phyloP scores from a whole-genome alignment of 2,797 vertebrate species.

The Anolis apletophallus region DNA sequence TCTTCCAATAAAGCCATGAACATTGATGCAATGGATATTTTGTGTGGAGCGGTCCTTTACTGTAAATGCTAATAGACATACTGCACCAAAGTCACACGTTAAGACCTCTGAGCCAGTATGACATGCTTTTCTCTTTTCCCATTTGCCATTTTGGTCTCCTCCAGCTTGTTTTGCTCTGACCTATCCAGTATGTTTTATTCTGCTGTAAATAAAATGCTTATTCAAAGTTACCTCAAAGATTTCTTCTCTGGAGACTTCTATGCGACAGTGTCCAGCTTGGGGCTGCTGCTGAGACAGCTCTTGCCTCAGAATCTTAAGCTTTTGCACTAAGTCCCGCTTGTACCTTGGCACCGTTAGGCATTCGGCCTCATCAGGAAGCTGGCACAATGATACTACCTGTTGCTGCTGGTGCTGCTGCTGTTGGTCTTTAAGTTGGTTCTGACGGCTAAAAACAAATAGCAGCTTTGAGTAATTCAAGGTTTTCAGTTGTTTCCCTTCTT shows the following conservation, averaged over 20 bases:
- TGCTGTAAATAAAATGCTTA: too few relatives aligned
- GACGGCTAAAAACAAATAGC: slow-evolving; percentile 80
- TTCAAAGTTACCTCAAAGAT: slow-evolving; percentile 92
- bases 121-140: too few relatives aligned
- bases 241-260: slow-evolving; percentile 97
- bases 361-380: slow-evolving; percentile 91
- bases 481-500: background rate
- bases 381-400: slow-evolving; percentile 85
- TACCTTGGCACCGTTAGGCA: slow-evolving; percentile 94
- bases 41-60: too few relatives aligned
- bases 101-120: too few relatives aligned
- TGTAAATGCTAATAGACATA: too few relatives aligned
- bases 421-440: slow-evolving; percentile 89
- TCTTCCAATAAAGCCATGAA: too few relatives aligned
- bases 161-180: too few relatives aligned
- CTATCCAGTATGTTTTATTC: too few relatives aligned
- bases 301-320: slow-evolving; percentile 95
- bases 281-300: slow-evolving; percentile 97
- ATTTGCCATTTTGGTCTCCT: too few relatives aligned
- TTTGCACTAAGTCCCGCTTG: slow-evolving; percentile 97
- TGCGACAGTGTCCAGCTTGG: slow-evolving; percentile 96
- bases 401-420: slow-evolving; percentile 77
- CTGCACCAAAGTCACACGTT: too few relatives aligned
- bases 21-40: too few relatives aligned
- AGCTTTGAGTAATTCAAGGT: slow-evolving; percentile 1